phyloP scores from a whole-genome alignment of 2,797 vertebrate species.

The Hypotaenidia philippensis region DNA sequence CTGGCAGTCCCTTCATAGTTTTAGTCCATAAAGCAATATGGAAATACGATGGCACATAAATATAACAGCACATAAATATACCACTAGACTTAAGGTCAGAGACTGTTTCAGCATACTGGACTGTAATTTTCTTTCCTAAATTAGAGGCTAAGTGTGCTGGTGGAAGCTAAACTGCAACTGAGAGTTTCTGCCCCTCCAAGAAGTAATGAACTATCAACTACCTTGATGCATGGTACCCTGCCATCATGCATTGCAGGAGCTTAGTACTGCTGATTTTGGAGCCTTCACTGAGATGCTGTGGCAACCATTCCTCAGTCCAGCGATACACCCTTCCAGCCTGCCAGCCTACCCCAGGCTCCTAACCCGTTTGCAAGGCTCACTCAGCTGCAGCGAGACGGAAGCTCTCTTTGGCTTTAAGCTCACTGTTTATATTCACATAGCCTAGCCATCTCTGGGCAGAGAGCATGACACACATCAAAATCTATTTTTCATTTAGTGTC shows the following conservation, averaged over 20 bases:
- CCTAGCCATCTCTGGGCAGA: not conserved
- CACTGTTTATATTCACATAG: not conserved
- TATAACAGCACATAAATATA: not conserved
- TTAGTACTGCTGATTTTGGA: not conserved
- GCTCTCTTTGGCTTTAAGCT: not conserved
- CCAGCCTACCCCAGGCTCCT: not conserved
- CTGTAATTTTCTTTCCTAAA: not conserved
- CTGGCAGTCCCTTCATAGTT: not conserved
- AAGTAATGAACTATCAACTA: not conserved
- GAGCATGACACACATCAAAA: not conserved
- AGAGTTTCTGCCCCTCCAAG: not conserved
- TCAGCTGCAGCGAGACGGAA: not conserved
- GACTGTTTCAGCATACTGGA: not conserved
- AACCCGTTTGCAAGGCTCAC: not conserved
- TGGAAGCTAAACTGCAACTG: not conserved
- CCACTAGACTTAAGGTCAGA: not conserved
- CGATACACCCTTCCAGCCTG: not conserved
- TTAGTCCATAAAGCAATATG: not conserved
- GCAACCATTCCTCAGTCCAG: not conserved
- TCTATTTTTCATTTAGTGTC: not conserved
- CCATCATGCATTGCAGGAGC: not conserved
- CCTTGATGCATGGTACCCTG: not conserved
- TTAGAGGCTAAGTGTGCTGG: not conserved
- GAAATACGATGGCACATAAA: not conserved
- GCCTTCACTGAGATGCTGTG: not conserved